These are phyloP conservation scores for Sclerurus mexicanus DNA, from an alignment of 2,113 vertebrate species.

Conservation along the genomic window DNA sequence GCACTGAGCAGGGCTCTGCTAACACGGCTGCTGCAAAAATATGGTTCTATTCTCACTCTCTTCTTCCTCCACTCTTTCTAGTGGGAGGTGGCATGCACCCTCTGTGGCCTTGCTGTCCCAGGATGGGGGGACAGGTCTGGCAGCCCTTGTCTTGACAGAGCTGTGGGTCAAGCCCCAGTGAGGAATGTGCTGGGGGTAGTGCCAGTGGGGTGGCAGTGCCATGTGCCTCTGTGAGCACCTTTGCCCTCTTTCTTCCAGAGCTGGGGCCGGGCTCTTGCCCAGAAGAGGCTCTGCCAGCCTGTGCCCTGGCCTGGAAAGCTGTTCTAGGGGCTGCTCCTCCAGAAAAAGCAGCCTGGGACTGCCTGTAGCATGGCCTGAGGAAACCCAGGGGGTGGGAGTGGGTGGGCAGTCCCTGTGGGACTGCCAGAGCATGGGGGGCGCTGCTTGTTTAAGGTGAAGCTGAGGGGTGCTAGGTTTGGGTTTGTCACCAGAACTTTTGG, in stretches of 20 bases:
- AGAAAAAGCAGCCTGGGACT: neutral
- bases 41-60: neutral
- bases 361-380: accelerated
- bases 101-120: accelerated
- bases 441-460: neutral
- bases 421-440: accelerated
- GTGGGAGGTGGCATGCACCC: accelerated
- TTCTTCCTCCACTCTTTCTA: neutral
- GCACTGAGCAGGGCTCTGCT: neutral
- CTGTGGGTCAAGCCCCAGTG: accelerated
- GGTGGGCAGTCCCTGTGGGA: neutral
- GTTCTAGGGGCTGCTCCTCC: neutral
- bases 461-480: neutral
- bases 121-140: neutral
- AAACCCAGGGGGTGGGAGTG: accelerated
- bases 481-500: neutral
- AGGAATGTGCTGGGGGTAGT: neutral
- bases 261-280: neutral
- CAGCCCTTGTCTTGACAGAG: neutral
- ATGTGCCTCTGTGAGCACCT: neutral
- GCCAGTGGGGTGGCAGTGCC: neutral
- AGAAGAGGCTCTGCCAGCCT: neutral
- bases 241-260: neutral
- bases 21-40: accelerated
- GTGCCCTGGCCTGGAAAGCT: neutral